phyloP scores from a whole-genome alignment of 2,888 invertebrate genomes.

The Pammene aurita region DNA sequence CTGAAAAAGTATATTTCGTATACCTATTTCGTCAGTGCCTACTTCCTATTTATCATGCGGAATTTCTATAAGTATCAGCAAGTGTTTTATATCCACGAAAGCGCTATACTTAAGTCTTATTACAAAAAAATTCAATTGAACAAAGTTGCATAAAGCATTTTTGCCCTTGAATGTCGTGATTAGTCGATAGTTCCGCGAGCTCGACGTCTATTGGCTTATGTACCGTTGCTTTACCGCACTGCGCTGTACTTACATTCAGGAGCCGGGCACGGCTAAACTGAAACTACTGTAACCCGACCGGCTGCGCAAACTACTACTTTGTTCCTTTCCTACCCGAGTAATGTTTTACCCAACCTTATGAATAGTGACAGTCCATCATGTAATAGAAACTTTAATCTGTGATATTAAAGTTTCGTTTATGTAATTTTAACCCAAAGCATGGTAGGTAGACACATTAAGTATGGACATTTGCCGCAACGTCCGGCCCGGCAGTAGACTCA shows the following conservation, averaged over 20 bases:
- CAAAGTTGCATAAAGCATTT: slow-evolving; percentile 15
- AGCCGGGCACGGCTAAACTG: slow-evolving; percentile 27
- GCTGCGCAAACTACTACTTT: not conserved
- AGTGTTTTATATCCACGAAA: not conserved
- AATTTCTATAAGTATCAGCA: no score
- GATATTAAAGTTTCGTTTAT: not conserved
- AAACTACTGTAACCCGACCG: slow-evolving; percentile 21
- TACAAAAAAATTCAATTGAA: slow-evolving; percentile 7
- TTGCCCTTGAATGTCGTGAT: slow-evolving; percentile 29
- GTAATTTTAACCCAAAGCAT: not conserved
- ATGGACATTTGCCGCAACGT: slow-evolving; percentile 18
- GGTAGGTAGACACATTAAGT: not conserved
- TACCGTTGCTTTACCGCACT: slow-evolving; percentile 31
- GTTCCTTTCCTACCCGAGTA: not conserved
- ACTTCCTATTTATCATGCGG: not conserved
- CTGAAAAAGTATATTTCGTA: not conserved
- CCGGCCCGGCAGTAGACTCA: slow-evolving; percentile 30
- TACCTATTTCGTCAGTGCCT: not conserved
- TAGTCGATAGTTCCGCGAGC: slow-evolving; percentile 31
- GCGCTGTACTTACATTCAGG: slow-evolving; percentile 32
- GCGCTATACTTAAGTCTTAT: not conserved
- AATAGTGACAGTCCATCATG: not conserved
- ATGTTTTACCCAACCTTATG: not conserved
- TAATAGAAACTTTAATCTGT: not conserved
- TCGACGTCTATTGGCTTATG: slow-evolving; percentile 16